phyloP scores from a whole-genome alignment of 2,888 invertebrate species.

The Malthinus flaveolus region DNA sequence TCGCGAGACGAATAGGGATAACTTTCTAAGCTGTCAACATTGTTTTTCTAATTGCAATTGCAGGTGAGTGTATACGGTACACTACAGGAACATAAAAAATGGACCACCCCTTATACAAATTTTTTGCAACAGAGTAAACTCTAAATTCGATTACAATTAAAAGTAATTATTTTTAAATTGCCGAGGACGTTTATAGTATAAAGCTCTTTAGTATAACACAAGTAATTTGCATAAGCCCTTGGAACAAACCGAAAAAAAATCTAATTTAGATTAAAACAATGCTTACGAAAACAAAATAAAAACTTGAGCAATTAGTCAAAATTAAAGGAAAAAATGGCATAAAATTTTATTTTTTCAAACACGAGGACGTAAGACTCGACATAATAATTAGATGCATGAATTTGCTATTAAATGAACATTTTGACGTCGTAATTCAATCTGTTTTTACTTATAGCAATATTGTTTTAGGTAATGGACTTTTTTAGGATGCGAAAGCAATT shows the following conservation, averaged over 20 bases:
- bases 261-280: constrained; percentile 39
- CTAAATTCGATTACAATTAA: constrained; percentile 25
- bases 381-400: constrained; percentile 5
- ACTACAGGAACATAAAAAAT: too few species aligned
- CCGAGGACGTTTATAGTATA: constrained; percentile 19
- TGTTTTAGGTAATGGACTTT: constrained; percentile 27
- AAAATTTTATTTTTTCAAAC: neutral
- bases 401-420: constrained; percentile 14
- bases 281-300: constrained; percentile 27
- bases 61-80: too few species aligned
- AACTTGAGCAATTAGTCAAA: constrained; percentile 32
- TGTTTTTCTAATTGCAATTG: too few species aligned
- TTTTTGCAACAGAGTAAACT: neutral
- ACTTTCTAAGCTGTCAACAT: too few species aligned
- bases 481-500: constrained; percentile 23
- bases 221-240: constrained; percentile 36
- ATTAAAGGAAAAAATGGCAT: neutral
- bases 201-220: constrained; percentile 23
- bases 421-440: constrained; percentile 23
- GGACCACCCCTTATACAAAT: too few species aligned
- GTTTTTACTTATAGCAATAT: constrained; percentile 26
- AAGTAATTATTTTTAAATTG: constrained; percentile 31
- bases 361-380: too few species aligned
- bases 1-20: too few species aligned
- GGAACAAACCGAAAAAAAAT: constrained; percentile 30